Conservation (phyloP, 2,888 invertebrate genomes). For the Apeira syringaria region DNA sequence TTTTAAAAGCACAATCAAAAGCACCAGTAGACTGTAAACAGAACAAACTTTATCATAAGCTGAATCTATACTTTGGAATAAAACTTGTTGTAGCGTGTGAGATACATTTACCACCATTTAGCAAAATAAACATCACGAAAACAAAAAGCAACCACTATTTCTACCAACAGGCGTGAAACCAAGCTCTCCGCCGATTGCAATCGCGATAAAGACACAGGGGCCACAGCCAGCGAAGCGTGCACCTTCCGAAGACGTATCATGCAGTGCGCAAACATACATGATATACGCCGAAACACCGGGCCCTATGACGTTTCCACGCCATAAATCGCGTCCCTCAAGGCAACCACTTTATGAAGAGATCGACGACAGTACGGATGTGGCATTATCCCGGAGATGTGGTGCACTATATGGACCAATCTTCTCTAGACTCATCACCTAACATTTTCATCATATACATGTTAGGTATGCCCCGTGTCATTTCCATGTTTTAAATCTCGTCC, state of each 20-base stretch:
- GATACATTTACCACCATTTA: not conserved
- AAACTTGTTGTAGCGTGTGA: not conserved
- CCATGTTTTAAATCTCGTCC: too few species aligned
- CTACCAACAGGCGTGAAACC: slow-evolving; percentile 1
- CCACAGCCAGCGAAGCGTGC: slow-evolving; percentile 43
- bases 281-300: slow-evolving; percentile 74
- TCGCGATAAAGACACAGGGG: slow-evolving; percentile 41
- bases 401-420: slow-evolving; percentile 10
- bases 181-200: slow-evolving; percentile 1
- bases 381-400: slow-evolving; percentile 32
- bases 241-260: slow-evolving; percentile 58
- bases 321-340: slow-evolving; percentile 80
- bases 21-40: too few species aligned
- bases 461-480: too few species aligned
- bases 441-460: too few species aligned
- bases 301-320: slow-evolving; percentile 79
- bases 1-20: too few species aligned
- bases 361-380: slow-evolving; percentile 66
- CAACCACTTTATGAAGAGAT: slow-evolving; percentile 75
- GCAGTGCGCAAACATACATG: slow-evolving; percentile 72
- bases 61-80: too few species aligned
- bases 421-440: too few species aligned
- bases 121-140: not conserved
- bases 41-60: too few species aligned
- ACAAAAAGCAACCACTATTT: not conserved